Evolutionary conservation across 2,888 invertebrate genomes (phyloP).

Genomic region (Drosophila picticornis): DNA sequence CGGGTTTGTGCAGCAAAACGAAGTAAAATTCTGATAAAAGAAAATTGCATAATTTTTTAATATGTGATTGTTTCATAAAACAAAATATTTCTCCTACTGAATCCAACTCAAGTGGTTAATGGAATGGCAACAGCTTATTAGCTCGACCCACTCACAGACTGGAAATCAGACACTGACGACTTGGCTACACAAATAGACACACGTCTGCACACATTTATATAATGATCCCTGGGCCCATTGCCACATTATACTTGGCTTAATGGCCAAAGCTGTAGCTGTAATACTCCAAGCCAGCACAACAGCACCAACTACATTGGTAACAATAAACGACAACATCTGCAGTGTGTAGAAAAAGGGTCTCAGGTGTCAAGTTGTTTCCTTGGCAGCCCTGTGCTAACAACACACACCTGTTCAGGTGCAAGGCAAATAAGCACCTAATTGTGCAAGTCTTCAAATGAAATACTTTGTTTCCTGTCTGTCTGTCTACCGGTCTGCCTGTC

Average conservation of each 20-base stretch:
- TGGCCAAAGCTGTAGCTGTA: constrained; percentile 11
- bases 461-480: constrained; percentile 24
- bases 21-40: no score
- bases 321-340: constrained; percentile 8
- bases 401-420: constrained; percentile 37
- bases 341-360: constrained; percentile 9
- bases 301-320: constrained; percentile 1
- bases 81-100: neutral
- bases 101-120: neutral
- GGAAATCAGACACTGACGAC: neutral
- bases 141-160: neutral
- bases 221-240: constrained; percentile 15
- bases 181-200: neutral
- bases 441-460: constrained; percentile 56
- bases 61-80: neutral
- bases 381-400: constrained; percentile 18
- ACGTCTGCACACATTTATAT: neutral
- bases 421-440: constrained; percentile 58
- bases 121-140: neutral
- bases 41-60: neutral
- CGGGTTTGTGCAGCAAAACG: neutral
- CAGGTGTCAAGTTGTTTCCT: constrained; percentile 21
- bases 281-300: neutral
- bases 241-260: constrained; percentile 18
- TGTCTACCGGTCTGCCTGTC: constrained; percentile 7